These are phyloP conservation scores for Heliothis subflexa DNA, from an alignment of 1,140 invertebrate species.

Conservation along the genomic window DNA sequence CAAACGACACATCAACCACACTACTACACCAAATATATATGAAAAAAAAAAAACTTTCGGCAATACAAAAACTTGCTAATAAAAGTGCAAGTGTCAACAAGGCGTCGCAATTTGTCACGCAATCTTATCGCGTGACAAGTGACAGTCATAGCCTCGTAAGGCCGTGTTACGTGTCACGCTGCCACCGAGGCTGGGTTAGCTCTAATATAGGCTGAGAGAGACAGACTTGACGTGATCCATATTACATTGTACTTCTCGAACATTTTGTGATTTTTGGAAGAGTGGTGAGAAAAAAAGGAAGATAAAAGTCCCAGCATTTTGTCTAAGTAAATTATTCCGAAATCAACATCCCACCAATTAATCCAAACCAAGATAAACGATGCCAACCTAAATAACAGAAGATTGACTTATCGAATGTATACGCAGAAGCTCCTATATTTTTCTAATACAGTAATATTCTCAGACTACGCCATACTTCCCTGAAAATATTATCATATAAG, in stretches of 20 bases:
- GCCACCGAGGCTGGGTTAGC: not conserved
- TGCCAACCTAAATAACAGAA: not conserved
- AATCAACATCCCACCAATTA: not conserved
- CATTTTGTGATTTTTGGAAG: no score
- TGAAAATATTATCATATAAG: constrained; percentile 41
- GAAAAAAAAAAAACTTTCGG: not conserved
- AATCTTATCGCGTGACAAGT: constrained; percentile 44
- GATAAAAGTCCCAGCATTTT: not conserved
- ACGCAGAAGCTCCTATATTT: constrained; percentile 28
- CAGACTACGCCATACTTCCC: constrained; percentile 6
- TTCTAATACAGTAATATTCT: constrained; percentile 27
- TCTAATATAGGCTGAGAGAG: constrained; percentile 9
- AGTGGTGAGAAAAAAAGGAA: no score
- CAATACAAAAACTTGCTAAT: constrained; percentile 7
- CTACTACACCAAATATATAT: not conserved
- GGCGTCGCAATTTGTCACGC: constrained; percentile 39
- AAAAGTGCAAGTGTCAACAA: constrained; percentile 39
- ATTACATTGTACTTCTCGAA: not conserved
- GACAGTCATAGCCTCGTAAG: constrained; percentile 33
- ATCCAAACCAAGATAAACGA: not conserved
- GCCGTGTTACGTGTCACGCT: constrained; percentile 32
- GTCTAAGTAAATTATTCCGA: not conserved
- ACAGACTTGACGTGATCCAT: not conserved
- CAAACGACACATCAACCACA: no score
- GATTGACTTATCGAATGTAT: constrained; percentile 19